Percentiles rank a stretch among this genome's conserved stretches.
These are phyloP conservation scores for Platichthys flesus DNA, from an alignment of 2,113 vertebrate genomes.

Conservation along the genomic window DNA sequence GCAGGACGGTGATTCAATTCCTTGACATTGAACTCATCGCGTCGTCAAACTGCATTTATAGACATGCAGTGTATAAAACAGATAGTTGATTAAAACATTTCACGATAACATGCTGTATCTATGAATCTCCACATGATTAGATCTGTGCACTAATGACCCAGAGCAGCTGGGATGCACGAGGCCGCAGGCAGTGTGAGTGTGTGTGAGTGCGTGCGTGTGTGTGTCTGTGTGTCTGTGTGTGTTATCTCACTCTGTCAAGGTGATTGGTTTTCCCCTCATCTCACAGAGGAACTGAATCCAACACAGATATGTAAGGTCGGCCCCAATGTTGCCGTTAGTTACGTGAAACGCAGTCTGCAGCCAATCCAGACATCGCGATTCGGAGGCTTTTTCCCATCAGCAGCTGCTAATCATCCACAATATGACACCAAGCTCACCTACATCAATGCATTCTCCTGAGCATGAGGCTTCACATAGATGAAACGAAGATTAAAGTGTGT, in stretches of 20 bases:
- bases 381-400: neutral
- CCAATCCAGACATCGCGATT: neutral
- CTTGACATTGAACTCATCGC: neutral
- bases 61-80: neutral
- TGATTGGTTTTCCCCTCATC: conserved; percentile 1
- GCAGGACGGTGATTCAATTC: neutral
- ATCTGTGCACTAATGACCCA: conserved; percentile 19
- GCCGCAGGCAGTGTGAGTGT: conserved; percentile 5
- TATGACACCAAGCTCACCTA: too few relatives aligned
- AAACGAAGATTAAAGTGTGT: neutral
- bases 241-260: conserved; percentile 6
- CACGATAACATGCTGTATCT: neutral
- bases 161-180: conserved; percentile 12
- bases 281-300: neutral
- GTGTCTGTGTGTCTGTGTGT: conserved; percentile 10
- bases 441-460: too few relatives aligned
- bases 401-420: neutral
- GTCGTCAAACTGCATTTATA: neutral
- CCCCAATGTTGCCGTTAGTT: neutral
- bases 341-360: conserved; percentile 6
- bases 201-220: neutral
- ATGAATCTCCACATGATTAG: neutral
- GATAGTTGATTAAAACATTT: neutral
- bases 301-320: conserved; percentile 20
- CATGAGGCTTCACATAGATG: neutral